phyloP scores from a whole-genome alignment of 2,113 vertebrate species.

The Etheostoma spectabile region DNA sequence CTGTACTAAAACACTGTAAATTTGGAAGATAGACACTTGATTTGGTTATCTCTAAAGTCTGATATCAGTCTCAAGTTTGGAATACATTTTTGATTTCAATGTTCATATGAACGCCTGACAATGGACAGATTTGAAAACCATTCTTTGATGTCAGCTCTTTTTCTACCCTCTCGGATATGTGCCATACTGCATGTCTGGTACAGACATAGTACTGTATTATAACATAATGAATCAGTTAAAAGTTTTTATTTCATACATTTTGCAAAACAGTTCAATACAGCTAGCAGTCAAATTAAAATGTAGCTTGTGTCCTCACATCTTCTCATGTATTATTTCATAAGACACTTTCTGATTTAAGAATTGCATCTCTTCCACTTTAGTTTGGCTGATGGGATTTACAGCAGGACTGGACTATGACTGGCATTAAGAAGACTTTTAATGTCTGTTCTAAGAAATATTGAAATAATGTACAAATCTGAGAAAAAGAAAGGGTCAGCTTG shows the following conservation, averaged over 20 bases:
- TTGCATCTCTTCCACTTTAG: not conserved
- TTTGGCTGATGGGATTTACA: not conserved
- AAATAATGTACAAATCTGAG: not conserved
- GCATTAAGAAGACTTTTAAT: not conserved
- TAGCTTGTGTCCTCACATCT: not conserved
- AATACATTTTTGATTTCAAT: not conserved
- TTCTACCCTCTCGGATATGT: not conserved
- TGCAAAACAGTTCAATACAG: not conserved
- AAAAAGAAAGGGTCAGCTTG: not conserved
- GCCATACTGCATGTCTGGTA: not conserved
- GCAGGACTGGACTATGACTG: not conserved
- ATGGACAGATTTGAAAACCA: not conserved
- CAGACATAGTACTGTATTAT: not conserved
- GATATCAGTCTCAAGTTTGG: not conserved
- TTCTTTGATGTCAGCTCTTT: not conserved
- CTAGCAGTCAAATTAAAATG: constrained; percentile 1
- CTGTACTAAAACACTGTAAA: not conserved
- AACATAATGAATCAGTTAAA: not conserved
- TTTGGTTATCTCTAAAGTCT: not conserved
- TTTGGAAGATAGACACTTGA: not conserved
- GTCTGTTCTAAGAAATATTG: not conserved
- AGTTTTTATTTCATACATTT: not conserved
- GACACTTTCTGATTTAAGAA: not conserved
- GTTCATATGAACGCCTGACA: not conserved
- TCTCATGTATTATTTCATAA: not conserved